phyloP scores from a whole-genome alignment of 2,113 vertebrate species.

The Catharus bicknelli region DNA sequence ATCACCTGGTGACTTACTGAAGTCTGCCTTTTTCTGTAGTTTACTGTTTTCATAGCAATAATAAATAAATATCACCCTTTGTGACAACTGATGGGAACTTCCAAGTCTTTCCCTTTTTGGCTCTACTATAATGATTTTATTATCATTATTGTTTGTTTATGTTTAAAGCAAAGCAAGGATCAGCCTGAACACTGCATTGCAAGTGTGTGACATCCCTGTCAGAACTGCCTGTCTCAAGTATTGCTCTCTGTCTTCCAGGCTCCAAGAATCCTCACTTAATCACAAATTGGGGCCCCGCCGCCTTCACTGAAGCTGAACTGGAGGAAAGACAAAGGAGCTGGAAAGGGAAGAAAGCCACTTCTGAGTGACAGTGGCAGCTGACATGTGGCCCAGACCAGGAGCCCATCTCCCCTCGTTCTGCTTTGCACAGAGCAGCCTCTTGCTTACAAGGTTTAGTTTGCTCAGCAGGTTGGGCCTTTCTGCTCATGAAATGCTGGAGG shows the following conservation, averaged over 20 bases:
- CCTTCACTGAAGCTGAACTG: conserved; percentile 90
- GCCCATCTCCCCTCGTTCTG: neutral
- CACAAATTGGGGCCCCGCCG: conserved; percentile 93
- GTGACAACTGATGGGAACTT: neutral
- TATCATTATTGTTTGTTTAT: neutral
- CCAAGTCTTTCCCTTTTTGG: neutral
- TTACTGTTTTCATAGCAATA: neutral
- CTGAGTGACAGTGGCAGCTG: conserved; percentile 21
- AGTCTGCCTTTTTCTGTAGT: neutral
- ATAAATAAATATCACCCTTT: neutral
- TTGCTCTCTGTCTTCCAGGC: conserved; percentile 73
- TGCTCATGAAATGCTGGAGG: neutral
- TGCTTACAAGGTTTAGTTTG: neutral
- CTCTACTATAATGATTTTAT: neutral
- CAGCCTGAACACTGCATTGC: neutral
- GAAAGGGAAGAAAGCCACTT: conserved; percentile 84
- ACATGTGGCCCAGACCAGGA: accelerated
- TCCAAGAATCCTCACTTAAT: conserved; percentile 85
- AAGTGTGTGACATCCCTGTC: accelerated
- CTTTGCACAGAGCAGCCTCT: conserved; percentile 32
- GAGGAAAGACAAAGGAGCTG: conserved; percentile 87
- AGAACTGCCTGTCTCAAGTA: neutral
- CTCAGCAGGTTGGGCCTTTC: conserved; percentile 16
- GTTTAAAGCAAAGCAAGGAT: neutral
- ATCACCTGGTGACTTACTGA: neutral